These are phyloP conservation scores for Cliona cf. orientalis DNA, from an alignment of 37 sponge, comb jelly and placozoan genomes.

Conservation along the genomic window DNA sequence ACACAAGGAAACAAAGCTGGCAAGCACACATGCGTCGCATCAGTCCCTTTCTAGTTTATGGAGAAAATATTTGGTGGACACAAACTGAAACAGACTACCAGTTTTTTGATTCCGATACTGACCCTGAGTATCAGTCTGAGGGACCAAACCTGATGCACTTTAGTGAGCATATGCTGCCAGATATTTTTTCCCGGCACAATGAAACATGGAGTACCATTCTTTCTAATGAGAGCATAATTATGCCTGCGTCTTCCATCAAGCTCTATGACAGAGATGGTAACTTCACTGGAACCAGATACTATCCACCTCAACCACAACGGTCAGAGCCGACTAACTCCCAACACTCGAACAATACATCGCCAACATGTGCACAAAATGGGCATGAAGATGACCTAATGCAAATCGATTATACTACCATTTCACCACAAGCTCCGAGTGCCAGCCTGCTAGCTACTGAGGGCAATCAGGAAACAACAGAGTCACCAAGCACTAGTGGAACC, in stretches of 20 bases:
- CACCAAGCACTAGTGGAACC: too few species aligned
- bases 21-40: slow-evolving; percentile 18
- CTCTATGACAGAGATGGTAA: slow-evolving; percentile 14
- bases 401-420: too few species aligned
- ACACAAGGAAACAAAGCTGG: neutral
- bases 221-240: neutral
- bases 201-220: neutral
- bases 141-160: slow-evolving; percentile 30
- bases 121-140: slow-evolving; percentile 1
- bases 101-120: slow-evolving; percentile 16
- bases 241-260: slow-evolving; percentile 23
- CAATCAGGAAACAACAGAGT: too few species aligned
- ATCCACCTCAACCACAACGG: too few species aligned
- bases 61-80: slow-evolving; percentile 29
- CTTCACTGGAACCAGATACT: neutral
- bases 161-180: neutral
- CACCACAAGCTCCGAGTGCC: too few species aligned
- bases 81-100: neutral
- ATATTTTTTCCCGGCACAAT: neutral
- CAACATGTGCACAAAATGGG: too few species aligned
- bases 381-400: too few species aligned
- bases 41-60: slow-evolving; percentile 2
- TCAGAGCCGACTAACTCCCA: too few species aligned
- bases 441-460: too few species aligned
- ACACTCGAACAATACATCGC: too few species aligned